Evolutionary conservation across 1,140 invertebrate species (phyloP), one percentile per base, ranked within the genome.

Genomic region (Heliothis subflexa): DNA sequence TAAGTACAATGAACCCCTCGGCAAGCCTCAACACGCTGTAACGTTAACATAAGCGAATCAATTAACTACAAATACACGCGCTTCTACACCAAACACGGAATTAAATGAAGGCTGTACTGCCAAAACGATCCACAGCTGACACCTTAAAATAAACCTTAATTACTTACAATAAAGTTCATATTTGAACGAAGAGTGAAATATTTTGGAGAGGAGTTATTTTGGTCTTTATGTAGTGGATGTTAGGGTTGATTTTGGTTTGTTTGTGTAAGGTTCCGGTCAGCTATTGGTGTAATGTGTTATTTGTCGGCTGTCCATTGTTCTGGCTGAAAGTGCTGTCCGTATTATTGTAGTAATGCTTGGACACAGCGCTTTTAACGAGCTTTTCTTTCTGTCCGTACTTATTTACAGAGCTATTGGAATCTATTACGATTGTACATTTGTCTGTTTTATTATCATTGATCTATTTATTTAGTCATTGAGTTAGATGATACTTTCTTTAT

Each of bases 21-120:
- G 50, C 47, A 50, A 47, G 33, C 33, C 33, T 33, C 64, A 68
- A 52, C 64, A 52, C 5, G 64, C 64, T 68, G 47, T 68, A 68
- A 68, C 64, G 47, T 21, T 57, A 50, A 68, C 47, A 68, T 68
- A 68, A 68, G 47, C 50, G 64, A 72, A 74, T 74, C 72, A 74
- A 74, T 74, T 74, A 74, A 74, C 72, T 74, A 49, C 72, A 74
- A 74, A 74, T 25, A 74, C 57, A 74, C n/a, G 55, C 54, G 40
- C 61, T 49, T 59, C 12, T 59, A 74, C 54, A 59, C 33, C 64
- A 68, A 68, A 61, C 72, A 59, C 28, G 33, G 12, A 74, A 74
- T 74, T 74, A 61, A 74, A 74, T 25, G 57, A 33, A 61, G 45
- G 64, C 54, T 54, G 40, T 61, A 50, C 55, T 50, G 18, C 40